Evolutionary conservation across 2,113 vertebrate genomes (phyloP), one percentile per base, ranked within the genome.

Genomic region (Bombycilla garrulus): DNA sequence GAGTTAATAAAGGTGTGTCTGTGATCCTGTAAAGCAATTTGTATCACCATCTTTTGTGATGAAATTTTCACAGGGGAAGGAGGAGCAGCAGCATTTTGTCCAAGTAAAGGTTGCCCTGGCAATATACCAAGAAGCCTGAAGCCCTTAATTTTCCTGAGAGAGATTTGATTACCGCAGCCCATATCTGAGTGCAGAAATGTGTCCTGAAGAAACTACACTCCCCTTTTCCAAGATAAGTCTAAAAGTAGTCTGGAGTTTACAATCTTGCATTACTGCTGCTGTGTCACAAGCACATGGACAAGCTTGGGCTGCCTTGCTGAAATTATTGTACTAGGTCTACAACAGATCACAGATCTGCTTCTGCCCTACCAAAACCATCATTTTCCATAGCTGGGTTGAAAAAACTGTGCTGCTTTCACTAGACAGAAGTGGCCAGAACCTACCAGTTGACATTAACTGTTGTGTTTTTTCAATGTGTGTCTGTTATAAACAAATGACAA

Each of bases 1-100:
- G 38, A 93, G 45, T 93, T 96, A 96, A 86, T 81, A 96, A 92
- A 95, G 95, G 96, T 76, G 94, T 92, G 90, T 79, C 90, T 69
- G 51, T 86, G 92, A 64, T 86, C 65, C 90, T 94, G 5, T 60
- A 96, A 91, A 73, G 69, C 69, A 94, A 90, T 95, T 95, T 96
- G 72, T 94, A 93, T 94, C 92, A 96, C 92, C 82, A 81, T 58
- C 48, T 78, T 90, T 76, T 69, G 61, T 96, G 95, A 96, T 89
- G 90, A 94, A 95, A 91, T 93, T 92, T 96, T 94, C 69, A 66
- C 65, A 78, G 71, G 64, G 25, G 20, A 88, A 95, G 60, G 82
- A 94, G 80, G 69, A 81, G n/a, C 44, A 83, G 74, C 28, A 92
- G 78, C 20, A 38, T 95, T 96, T 96, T 96, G 67, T 76, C 76